Percentiles rank a stretch among this genome's conserved stretches.
These are phyloP conservation scores for Cyprinus carpio DNA, from an alignment of 2,113 vertebrate genomes.

Conservation along the genomic window DNA sequence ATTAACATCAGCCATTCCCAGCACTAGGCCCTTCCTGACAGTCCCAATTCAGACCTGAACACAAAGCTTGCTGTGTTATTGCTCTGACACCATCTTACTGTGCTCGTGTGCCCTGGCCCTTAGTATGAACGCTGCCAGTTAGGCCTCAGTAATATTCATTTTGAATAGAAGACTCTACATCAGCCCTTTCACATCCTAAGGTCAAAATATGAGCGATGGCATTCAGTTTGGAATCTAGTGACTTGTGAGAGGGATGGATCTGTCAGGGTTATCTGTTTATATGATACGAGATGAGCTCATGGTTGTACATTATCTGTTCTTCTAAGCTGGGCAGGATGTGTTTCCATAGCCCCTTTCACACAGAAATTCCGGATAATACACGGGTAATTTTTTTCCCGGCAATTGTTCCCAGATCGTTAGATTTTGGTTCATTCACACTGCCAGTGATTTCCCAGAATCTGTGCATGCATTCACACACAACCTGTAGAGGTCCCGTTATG, in stretches of 20 bases:
- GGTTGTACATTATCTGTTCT: slow-evolving; percentile 2
- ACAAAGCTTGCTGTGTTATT: slow-evolving; percentile 60
- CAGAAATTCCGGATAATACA: too few species aligned
- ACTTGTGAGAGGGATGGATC: slow-evolving; percentile 23
- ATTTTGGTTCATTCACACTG: too few species aligned
- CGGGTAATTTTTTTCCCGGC: too few species aligned
- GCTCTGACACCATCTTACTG: slow-evolving; percentile 55
- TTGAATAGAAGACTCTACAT: slow-evolving; percentile 34
- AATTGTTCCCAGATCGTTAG: too few species aligned
- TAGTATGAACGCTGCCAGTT: slow-evolving; percentile 34
- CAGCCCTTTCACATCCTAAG: slow-evolving; percentile 25
- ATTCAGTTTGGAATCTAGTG: slow-evolving; percentile 20
- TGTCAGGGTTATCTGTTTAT: neutral
- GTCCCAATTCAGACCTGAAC: slow-evolving; percentile 70
- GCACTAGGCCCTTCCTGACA: slow-evolving; percentile 74
- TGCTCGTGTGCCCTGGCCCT: slow-evolving; percentile 31
- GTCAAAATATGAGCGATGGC: slow-evolving; percentile 44
- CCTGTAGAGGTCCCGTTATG: too few species aligned
- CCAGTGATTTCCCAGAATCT: too few species aligned
- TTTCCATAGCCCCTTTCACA: too few species aligned
- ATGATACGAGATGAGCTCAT: slow-evolving; percentile 24
- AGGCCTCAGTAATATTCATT: slow-evolving; percentile 43
- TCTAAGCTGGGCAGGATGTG: slow-evolving; percentile 12
- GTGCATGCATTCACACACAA: too few species aligned
- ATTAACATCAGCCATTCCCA: slow-evolving; percentile 76